A percentile compares a stretch with the other conserved stretches of the same genome.
Conservation (phyloP, 2,888 invertebrate genomes). For the Gari tellinella region DNA sequence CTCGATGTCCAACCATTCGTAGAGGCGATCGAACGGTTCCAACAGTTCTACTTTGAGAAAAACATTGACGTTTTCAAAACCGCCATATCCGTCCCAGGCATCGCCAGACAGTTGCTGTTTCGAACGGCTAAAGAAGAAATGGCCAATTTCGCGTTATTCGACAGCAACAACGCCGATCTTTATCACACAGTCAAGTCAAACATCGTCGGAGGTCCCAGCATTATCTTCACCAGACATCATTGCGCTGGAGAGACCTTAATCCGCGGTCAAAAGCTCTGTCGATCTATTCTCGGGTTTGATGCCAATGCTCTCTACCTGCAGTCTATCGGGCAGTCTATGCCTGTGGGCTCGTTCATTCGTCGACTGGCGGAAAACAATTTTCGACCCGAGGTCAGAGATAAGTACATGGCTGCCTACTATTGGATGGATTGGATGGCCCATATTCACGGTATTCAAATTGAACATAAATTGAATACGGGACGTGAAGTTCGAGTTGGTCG, state of each 20-base stretch:
- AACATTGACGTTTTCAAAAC: slow-evolving; percentile 59
- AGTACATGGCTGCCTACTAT: slow-evolving; percentile 15
- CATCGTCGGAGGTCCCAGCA: slow-evolving; percentile 20
- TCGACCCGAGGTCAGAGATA: slow-evolving; percentile 22
- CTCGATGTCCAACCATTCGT: slow-evolving; percentile 55
- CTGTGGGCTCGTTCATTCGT: slow-evolving; percentile 27
- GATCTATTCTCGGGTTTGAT: slow-evolving; percentile 44
- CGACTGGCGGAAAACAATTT: slow-evolving; percentile 20
- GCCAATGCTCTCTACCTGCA: slow-evolving; percentile 41
- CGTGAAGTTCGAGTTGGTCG: slow-evolving; percentile 33
- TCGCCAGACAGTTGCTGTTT: slow-evolving; percentile 52
- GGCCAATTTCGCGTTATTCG: slow-evolving; percentile 22
- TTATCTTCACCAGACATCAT: slow-evolving; percentile 23
- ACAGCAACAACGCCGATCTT: slow-evolving; percentile 17
- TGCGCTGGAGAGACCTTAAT: slow-evolving; percentile 22
- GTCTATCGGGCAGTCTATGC: slow-evolving; percentile 39
- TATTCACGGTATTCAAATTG: too few relatives aligned
- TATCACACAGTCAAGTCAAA: slow-evolving; percentile 28
- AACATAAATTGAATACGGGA: slow-evolving; percentile 4
- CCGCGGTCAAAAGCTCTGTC: slow-evolving; percentile 15
- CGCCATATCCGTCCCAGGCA: slow-evolving; percentile 52
- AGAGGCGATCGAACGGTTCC: slow-evolving; percentile 44
- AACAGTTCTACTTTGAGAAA: slow-evolving; percentile 37
- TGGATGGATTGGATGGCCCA: slow-evolving; percentile 30
- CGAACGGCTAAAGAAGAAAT: slow-evolving; percentile 11